A percentile compares a stretch with the other conserved stretches of the same genome.
These are phyloP conservation scores for Gallirallus australis DNA, from an alignment of 2,797 vertebrate species.

Conservation along the genomic window DNA sequence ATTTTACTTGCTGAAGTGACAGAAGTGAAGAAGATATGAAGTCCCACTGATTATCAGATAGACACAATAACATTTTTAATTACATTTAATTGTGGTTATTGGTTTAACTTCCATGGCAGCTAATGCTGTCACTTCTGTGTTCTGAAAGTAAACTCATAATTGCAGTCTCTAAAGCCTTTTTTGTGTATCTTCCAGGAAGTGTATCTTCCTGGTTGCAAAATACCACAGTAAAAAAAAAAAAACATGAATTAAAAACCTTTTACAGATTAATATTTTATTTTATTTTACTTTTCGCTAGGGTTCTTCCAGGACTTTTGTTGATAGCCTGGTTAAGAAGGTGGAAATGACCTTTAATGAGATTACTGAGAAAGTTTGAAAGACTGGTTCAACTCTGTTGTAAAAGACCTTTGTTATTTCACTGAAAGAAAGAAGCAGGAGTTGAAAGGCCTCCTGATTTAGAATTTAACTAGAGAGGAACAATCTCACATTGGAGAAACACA, in stretches of 20 bases:
- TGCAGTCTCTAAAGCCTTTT: neutral
- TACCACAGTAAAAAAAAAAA: neutral
- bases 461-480: neutral
- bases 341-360: neutral
- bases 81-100: neutral
- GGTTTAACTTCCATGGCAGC: neutral
- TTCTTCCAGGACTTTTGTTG: neutral
- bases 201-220: neutral
- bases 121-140: neutral
- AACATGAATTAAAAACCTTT: neutral
- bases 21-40: neutral
- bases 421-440: neutral
- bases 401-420: neutral
- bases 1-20: neutral
- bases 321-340: neutral
- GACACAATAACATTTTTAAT: neutral
- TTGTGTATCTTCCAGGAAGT: too few species aligned
- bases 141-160: neutral
- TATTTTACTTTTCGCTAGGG: neutral
- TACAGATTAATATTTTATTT: neutral
- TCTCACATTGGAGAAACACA: neutral
- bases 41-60: neutral
- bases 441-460: neutral
- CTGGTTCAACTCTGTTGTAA: neutral
- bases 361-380: neutral